Percentiles rank a stretch among this genome's conserved stretches.
Conservation (phyloP, 2,797 vertebrate genomes). For the Lates japonicus region DNA sequence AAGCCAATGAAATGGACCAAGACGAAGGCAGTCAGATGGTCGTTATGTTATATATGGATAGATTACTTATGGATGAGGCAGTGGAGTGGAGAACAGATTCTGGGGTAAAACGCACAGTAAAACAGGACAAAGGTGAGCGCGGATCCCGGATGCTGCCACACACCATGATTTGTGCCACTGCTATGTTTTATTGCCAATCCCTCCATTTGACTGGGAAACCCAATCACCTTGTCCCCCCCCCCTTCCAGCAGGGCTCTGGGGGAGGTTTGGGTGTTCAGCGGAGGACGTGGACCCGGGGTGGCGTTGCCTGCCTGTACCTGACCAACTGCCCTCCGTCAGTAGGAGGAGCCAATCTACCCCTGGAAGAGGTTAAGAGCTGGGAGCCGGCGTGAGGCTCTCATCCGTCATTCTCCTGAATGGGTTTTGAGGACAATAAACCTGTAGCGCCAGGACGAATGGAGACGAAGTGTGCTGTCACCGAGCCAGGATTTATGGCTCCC, state of each 20-base stretch:
- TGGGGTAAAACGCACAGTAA: constrained; percentile 20
- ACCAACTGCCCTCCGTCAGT: constrained; percentile 32
- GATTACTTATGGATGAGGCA: not conserved
- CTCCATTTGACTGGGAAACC: constrained; percentile 63
- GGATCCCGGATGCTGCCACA: constrained; percentile 38
- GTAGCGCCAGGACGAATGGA: constrained; percentile 90
- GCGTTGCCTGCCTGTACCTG: constrained; percentile 47
- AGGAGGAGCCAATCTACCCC: constrained; percentile 74
- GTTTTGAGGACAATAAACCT: constrained; percentile 92
- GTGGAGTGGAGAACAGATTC: not conserved
- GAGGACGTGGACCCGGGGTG: constrained; percentile 51
- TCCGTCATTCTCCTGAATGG: constrained; percentile 90
- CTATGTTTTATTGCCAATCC: constrained; percentile 61
- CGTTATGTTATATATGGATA: not conserved
- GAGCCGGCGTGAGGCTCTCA: constrained; percentile 79
- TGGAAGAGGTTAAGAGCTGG: constrained; percentile 76
- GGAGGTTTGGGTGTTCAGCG: constrained; percentile 61
- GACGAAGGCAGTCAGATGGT: not conserved
- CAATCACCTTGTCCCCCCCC: constrained; percentile 39
- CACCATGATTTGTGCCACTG: constrained; percentile 55
- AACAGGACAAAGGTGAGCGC: constrained; percentile 37
- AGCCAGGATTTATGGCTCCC: constrained; percentile 88
- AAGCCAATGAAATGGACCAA: not conserved
- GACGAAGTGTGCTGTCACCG: constrained; percentile 88
- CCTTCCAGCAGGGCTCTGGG: constrained; percentile 58